phyloP scores from a whole-genome alignment of 2,888 invertebrate species.

The Ornithoptera alexandrae region DNA sequence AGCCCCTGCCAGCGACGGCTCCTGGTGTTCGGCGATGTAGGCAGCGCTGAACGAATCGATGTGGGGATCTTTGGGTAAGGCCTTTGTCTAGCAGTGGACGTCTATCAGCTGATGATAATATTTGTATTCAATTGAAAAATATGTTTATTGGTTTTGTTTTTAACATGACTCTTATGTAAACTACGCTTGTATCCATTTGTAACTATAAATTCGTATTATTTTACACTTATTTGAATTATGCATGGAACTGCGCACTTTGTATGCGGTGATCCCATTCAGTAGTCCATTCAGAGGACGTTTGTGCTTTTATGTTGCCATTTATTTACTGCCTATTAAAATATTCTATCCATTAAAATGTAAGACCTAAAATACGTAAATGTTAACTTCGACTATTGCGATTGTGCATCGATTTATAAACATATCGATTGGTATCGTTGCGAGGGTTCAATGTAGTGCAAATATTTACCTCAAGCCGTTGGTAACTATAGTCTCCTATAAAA shows the following conservation, averaged over 20 bases:
- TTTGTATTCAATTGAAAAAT: not conserved
- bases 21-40: no score
- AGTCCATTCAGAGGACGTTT: constrained; percentile 44
- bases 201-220: constrained; percentile 26
- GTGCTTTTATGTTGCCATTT: constrained; percentile 57
- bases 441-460: constrained; percentile 6
- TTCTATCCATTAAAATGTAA: constrained; percentile 28
- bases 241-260: constrained; percentile 46
- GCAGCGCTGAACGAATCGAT: no score
- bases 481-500: not conserved
- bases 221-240: constrained; percentile 38
- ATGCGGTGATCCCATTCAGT: constrained; percentile 46
- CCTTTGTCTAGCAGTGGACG: no score
- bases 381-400: constrained; percentile 10
- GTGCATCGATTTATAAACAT: constrained; percentile 19
- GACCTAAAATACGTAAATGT: constrained; percentile 17
- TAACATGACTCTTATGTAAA: not conserved
- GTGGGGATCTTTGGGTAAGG: no score
- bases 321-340: constrained; percentile 44
- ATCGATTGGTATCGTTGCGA: constrained; percentile 11
- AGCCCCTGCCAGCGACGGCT: no score
- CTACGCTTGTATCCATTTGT: constrained; percentile 5
- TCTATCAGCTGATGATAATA: not conserved
- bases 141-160: not conserved
- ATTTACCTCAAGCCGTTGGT: not conserved